Evolutionary conservation across 2,888 invertebrate genomes (phyloP).

Genomic region (Drosophila atripex): DNA sequence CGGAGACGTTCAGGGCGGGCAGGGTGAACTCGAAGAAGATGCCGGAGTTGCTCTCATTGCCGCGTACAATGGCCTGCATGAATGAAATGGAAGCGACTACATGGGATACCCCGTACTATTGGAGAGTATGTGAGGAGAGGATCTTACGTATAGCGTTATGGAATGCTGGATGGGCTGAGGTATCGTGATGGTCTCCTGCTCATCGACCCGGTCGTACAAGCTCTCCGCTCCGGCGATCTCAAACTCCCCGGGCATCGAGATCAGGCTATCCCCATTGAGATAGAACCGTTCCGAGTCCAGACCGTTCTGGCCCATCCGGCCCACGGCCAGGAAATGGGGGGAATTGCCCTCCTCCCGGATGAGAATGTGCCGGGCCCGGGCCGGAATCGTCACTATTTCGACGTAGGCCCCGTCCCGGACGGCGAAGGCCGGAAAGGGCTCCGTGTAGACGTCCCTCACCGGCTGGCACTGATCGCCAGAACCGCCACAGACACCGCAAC

Average conservation of each 20-base stretch:
- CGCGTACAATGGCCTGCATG: constrained; percentile 89
- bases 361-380: constrained; percentile 91
- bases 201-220: constrained; percentile 90
- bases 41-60: constrained; percentile 90
- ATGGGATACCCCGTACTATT: too few relatives aligned
- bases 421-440: constrained; percentile 84
- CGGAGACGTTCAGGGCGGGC: constrained; percentile 85
- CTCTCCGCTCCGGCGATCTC: constrained; percentile 91
- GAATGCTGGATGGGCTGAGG: constrained; percentile 92
- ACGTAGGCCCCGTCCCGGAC: constrained; percentile 86
- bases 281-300: constrained; percentile 88
- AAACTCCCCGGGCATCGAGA: constrained; percentile 91
- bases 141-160: constrained; percentile 90
- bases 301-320: constrained; percentile 83
- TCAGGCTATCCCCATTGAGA: constrained; percentile 91
- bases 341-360: constrained; percentile 91
- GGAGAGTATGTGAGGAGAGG: neutral
- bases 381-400: constrained; percentile 88
- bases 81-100: neutral
- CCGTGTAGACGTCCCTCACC: constrained; percentile 84
- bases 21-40: constrained; percentile 92
- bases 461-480: constrained; percentile 92
- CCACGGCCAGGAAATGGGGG: constrained; percentile 92
- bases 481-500: constrained; percentile 94
- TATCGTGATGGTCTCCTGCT: constrained; percentile 92